A percentile compares a stretch with the other conserved stretches of the same genome.
These are phyloP conservation scores for Aelia acuminata DNA, from an alignment of 2,888 invertebrate genomes.

Conservation along the genomic window DNA sequence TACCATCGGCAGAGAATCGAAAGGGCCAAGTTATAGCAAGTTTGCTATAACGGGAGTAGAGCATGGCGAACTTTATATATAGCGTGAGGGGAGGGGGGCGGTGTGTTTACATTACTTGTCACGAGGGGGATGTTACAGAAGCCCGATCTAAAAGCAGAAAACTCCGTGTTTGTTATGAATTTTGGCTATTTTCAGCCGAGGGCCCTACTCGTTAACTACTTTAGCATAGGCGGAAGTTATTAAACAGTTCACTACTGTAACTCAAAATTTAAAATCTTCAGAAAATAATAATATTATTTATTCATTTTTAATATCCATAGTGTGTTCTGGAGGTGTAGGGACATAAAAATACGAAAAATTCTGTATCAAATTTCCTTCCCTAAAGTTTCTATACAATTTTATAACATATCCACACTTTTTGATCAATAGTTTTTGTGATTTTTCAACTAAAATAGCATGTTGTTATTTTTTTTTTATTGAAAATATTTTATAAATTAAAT, in stretches of 20 bases:
- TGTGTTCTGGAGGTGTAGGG: too few species aligned
- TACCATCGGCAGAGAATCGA: not conserved
- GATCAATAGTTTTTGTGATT: too few species aligned
- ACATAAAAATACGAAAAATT: too few species aligned
- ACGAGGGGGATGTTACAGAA: not conserved
- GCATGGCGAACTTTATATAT: not conserved
- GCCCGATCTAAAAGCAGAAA: slow-evolving; percentile 12
- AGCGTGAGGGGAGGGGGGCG: not conserved
- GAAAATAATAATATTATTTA: too few species aligned
- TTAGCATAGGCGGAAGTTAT: not conserved
- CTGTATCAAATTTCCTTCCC: too few species aligned
- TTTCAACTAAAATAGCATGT: too few species aligned
- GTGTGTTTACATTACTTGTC: slow-evolving; percentile 26
- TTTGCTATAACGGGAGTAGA: not conserved
- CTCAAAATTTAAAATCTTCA: not conserved
- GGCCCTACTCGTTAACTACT: not conserved
- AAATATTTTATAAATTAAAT: too few species aligned
- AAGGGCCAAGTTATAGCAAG: not conserved
- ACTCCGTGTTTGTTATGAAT: slow-evolving; percentile 24
- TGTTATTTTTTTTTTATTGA: too few species aligned
- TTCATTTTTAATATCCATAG: too few species aligned
- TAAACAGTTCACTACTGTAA: not conserved
- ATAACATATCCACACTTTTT: too few species aligned
- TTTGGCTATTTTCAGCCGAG: slow-evolving; percentile 8
- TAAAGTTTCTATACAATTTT: too few species aligned